Evolutionary conservation across 2,113 vertebrate species (phyloP).

Genomic region (Mesocricetus auratus): DNA sequence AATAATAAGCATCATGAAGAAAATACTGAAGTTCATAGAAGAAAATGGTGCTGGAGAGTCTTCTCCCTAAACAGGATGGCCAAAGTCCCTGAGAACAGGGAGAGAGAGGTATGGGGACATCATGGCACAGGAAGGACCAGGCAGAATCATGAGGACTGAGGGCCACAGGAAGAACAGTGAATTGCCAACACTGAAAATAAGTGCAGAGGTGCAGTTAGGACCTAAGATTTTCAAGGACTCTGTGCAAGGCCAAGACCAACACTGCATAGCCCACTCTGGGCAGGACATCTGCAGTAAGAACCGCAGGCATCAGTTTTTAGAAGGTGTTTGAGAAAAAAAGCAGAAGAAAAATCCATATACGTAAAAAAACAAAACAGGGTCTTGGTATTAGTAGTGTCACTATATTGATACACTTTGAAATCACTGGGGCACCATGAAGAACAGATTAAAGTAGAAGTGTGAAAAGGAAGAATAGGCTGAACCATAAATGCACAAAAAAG

Average conservation of each 20-base stretch:
- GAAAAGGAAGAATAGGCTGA: background rate
- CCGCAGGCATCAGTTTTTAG: background rate
- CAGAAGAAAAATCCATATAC: background rate
- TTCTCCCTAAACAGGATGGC: background rate
- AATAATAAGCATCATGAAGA: background rate
- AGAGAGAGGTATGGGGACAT: background rate
- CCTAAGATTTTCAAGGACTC: no score
- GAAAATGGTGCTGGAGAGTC: background rate
- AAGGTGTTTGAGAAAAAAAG: background rate
- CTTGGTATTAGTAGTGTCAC: background rate
- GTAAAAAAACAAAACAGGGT: background rate
- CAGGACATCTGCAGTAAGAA: background rate
- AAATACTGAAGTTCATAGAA: background rate
- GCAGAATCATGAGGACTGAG: background rate
- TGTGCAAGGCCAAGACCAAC: background rate
- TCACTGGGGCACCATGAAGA: conserved; percentile 23
- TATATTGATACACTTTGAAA: background rate
- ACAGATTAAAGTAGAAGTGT: background rate
- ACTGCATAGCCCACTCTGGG: background rate
- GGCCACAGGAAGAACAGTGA: background rate
- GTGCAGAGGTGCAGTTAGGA: no score
- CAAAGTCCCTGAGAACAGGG: background rate
- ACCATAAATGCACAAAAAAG: background rate
- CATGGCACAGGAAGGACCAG: no score
- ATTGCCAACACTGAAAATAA: fast-evolving